Percentiles rank a stretch among this genome's conserved stretches.
Evolutionary conservation across 2,888 invertebrate species (phyloP).

Genomic region (Lepidochrysops patricia): DNA sequence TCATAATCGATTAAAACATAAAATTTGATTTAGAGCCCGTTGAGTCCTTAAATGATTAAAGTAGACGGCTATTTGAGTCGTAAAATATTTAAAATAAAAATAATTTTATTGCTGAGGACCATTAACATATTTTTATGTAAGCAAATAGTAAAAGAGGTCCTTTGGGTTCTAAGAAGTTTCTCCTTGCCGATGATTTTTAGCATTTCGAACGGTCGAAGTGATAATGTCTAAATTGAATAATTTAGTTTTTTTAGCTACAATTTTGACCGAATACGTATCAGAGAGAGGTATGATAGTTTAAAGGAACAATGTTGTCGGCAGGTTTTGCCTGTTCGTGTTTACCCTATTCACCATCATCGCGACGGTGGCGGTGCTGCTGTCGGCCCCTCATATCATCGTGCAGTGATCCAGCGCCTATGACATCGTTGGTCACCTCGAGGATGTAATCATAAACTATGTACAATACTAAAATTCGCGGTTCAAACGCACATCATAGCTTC

Average conservation of each 20-base stretch:
- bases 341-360: conserved; percentile 94
- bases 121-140: conserved; percentile 7
- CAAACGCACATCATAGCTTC: conserved; percentile 65
- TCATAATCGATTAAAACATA: not conserved
- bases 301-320: conserved; percentile 44
- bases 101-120: not conserved
- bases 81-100: conserved; percentile 5
- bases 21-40: not conserved
- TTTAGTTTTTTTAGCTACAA: not conserved
- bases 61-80: not conserved
- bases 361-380: conserved; percentile 91
- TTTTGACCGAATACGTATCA: too few relatives aligned
- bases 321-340: conserved; percentile 96
- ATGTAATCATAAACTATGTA: conserved; percentile 37
- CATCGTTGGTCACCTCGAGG: conserved; percentile 50
- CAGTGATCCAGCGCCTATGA: conserved; percentile 72
- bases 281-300: not conserved
- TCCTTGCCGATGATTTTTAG: too few relatives aligned
- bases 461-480: conserved; percentile 42
- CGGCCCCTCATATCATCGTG: conserved; percentile 96
- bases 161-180: not conserved
- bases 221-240: not conserved
- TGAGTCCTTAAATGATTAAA: not conserved
- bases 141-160: not conserved
- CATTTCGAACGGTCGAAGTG: too few relatives aligned